Evolutionary conservation across 2,797 vertebrate genomes (phyloP).

Genomic region (Phoxinus dragarum): DNA sequence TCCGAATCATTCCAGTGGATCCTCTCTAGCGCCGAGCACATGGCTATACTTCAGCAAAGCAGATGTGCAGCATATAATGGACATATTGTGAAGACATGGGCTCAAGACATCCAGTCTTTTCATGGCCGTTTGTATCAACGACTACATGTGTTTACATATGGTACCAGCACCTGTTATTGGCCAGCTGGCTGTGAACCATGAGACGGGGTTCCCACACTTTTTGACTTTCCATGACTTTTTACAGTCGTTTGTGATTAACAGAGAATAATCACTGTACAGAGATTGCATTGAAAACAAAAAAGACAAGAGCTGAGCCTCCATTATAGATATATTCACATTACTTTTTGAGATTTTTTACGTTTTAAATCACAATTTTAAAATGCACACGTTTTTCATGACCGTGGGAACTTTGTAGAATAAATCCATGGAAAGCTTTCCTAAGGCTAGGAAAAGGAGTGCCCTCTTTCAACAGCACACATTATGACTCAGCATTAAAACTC

Average conservation of each 20-base stretch:
- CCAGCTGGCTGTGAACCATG: constrained; percentile 78
- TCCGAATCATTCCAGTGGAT: neutral
- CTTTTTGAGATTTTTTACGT: neutral
- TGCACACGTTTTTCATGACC: constrained; percentile 28
- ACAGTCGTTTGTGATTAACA: neutral
- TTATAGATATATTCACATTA: neutral
- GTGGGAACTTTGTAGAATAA: constrained; percentile 47
- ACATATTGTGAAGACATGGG: constrained; percentile 58
- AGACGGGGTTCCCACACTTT: constrained; percentile 68
- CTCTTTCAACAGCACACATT: constrained; percentile 61
- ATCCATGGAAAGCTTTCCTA: constrained; percentile 25
- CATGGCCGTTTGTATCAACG: constrained; percentile 66
- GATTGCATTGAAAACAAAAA: neutral
- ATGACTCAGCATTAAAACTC: constrained; percentile 67
- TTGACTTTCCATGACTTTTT: constrained; percentile 57
- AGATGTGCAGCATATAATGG: constrained; percentile 58
- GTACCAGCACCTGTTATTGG: constrained; percentile 76
- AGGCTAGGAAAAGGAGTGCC: constrained; percentile 57
- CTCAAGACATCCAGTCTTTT: constrained; percentile 65
- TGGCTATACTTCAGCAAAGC: constrained; percentile 20
- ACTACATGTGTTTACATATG: constrained; percentile 56
- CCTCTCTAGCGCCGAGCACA: neutral
- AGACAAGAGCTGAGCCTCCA: neutral
- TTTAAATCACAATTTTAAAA: neutral
- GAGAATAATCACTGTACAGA: neutral